A percentile compares a stretch with the other conserved stretches of the same genome.
phyloP scores from a whole-genome alignment of 2,888 invertebrate species.

The Autographa gamma region DNA sequence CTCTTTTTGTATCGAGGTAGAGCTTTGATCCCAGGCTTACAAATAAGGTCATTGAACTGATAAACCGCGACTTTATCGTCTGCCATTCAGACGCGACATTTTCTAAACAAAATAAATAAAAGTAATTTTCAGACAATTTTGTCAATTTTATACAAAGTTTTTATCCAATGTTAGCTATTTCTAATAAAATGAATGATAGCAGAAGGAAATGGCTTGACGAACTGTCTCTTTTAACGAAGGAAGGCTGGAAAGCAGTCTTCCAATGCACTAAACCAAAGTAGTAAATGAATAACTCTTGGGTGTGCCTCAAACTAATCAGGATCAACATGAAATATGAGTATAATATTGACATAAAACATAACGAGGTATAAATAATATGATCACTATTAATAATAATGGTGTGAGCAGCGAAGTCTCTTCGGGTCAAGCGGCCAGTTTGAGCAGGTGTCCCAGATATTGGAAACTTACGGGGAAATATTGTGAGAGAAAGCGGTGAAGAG shows the following conservation, averaged over 20 bases:
- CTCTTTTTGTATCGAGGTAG: too few relatives aligned
- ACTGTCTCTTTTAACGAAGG: too few relatives aligned
- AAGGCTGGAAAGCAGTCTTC: neutral
- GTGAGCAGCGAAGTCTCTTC: constrained; percentile 35
- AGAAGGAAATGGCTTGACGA: too few relatives aligned
- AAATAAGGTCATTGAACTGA: too few relatives aligned
- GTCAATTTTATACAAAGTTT: too few relatives aligned
- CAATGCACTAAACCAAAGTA: neutral
- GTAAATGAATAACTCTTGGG: neutral
- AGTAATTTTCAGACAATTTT: too few relatives aligned
- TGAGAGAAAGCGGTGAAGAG: constrained; percentile 10
- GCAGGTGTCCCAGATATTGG: constrained; percentile 67
- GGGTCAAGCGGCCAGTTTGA: constrained; percentile 62
- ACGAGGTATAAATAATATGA: constrained; percentile 50
- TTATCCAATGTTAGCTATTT: too few relatives aligned
- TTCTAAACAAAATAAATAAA: too few relatives aligned
- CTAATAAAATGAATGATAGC: too few relatives aligned
- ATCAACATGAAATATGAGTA: constrained; percentile 32
- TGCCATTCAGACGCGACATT: too few relatives aligned
- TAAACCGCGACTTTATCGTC: too few relatives aligned
- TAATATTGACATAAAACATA: constrained; percentile 25
- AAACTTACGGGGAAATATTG: constrained; percentile 45
- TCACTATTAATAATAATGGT: constrained; percentile 51
- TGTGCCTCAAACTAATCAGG: constrained; percentile 19
- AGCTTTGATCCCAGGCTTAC: too few relatives aligned